Base-by-base conservation (phyloP, 2,797 vertebrate species). In the Xenopus petersii region DNA sequence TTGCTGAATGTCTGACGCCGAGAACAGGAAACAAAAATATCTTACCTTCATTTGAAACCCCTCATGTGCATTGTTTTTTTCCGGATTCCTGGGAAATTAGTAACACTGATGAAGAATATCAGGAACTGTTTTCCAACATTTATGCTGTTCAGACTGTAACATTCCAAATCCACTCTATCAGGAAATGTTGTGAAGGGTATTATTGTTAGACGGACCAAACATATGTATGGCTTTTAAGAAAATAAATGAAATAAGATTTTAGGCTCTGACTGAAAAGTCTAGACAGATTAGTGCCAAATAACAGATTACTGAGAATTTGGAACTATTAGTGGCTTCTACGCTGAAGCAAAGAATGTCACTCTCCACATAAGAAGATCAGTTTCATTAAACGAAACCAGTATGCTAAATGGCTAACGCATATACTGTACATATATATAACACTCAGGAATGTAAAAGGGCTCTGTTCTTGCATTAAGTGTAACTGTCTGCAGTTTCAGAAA, bases 61-160 rank as follows among this genome's bases (percentile, higher is more conserved):
- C 88, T 86, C 87, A 84, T 83, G 87, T 64, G 86, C 91, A 91
- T 85, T 92, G 65, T 91, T 93, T 92, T 93, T 92, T 93, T 93
- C 92, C 90, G 90, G 88, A 93, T 91, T 92, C 89, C 85, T 90
- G 86, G 81, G 88, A 89, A 93, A 90, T 89, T 89, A 89, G 79
- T 91, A 89, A 84, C 88, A 87, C 49, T 89, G 91, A 88, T 82
- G 90, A 92, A 92, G 91, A 91, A 91, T 91, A 88, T 91, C 90
- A 92, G 90, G 91, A 92, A 93, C 89, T 91, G 87, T 89, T 90
- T 85, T 88, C 89, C 84, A 87, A 89, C 89, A 83, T 84, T 86
- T 87, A 87, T 91, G 82, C 83, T 81, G 83, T 86, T 88, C 73
- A 90, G 89, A 92, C 91, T 91, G 90, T 89, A 86, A 86, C 89